Base-by-base conservation (phyloP, 1,140 invertebrate genomes). In the Mycetomoellerius zeteki region DNA sequence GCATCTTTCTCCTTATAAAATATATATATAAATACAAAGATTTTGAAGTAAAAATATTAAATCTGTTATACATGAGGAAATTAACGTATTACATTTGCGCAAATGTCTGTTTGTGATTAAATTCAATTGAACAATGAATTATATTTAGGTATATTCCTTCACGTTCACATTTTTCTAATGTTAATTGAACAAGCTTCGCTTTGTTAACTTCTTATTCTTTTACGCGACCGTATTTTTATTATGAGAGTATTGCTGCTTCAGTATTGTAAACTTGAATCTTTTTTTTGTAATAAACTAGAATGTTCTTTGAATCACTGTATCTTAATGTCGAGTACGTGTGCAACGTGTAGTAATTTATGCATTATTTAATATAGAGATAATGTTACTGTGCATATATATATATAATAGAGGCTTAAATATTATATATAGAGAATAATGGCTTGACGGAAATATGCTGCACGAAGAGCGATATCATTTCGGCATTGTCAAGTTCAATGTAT, bases 211-310 rank as follows among this genome's bases (percentile, higher is more conserved):
- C 14, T 71, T 56, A 12, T 12, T 60, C n/a, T 33, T 6, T 67
- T 37, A 12, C 16, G 27, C 19, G 71, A 16, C 5, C 33, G 27
- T 12, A 64, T 65, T 54, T 64, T 56, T 65, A 62, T 60, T 78
- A 73, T 8, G 77, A 33, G 8, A 24, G 10, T 54, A 50, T 16
- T 43, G 12, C 30, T 62, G 37, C 24, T 67, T 80, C 72, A 52
- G n/a, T n/a, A 64, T 71, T 8, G 54, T 85, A 86, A 87, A 85
- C 64, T 90, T 81, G 43, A 87, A 64, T 67, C 33, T n/a, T 47
- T 10, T 81, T 43, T 12, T 81, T 56, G 21, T 67, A 67, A 67
- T 58, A 90, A 89, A 89, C 47, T 90, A 89, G 56, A 88, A 72
- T 64, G 27, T 43, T 12, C 67, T 19, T 81, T 65, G 21, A 12